Base-by-base conservation (phyloP, 1,140 invertebrate genomes). In the Phymastichus coffea region DNA sequence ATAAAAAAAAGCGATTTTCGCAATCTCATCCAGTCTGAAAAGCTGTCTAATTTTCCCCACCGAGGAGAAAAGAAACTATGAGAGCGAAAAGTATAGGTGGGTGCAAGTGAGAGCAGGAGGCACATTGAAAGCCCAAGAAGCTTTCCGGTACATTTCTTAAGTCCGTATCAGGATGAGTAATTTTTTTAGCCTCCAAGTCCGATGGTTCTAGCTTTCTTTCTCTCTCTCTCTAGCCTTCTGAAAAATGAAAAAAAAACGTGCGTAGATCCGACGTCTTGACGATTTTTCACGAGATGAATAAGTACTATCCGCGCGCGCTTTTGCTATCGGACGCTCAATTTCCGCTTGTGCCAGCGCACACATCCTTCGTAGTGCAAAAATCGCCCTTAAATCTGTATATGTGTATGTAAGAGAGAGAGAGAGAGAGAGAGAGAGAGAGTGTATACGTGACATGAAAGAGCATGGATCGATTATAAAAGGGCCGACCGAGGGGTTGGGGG, bases 221-320 rank as follows among this genome's bases (percentile, higher is more conserved):
- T 43, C 14, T 14, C 30, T 2, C 2, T 33, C 28, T 33, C 47
- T 8, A 19, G 47, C 28, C 4, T 30, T 19, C 30, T 51, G 14
- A 41, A 57, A 59, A 52, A 44, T 35, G 38, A 52, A 44, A 46
- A 58, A 52, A 59, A 23, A 23, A 17, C 25, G 33, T 23, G 33
- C 3, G 43, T 10, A 26, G 48, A 3, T 14, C 4, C 26, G 4
- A 37, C 48, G 19, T 60, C 43, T 60, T 60, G 12, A 22, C 26
- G 41, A 60, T 60, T 60, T 54, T 60, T 60, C 35, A 54, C 25
- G 48, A 35, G 26, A 60, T 60, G 59, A 61, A 55, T 55, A 56
- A 54, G 52, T n/a, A 35, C 52, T 43, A 51, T 51, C 46, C 19
- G 6, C 14, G 15, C 9, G 3, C 7, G 20, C 19, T 49, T 33